Evolutionary conservation across 2,888 invertebrate genomes (phyloP).

Genomic region (Lampropteryx suffumata): DNA sequence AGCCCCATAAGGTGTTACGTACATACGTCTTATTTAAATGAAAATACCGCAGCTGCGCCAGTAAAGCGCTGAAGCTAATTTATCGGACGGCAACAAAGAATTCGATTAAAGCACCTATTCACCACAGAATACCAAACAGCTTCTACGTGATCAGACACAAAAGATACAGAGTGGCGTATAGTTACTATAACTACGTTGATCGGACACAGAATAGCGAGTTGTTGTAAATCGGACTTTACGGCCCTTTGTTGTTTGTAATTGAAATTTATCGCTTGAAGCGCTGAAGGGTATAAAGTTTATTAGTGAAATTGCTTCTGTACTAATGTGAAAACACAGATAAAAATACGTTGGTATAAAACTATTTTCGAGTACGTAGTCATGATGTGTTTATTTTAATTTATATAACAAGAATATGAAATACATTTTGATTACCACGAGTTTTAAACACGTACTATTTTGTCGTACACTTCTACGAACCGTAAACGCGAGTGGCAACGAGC

Average conservation of each 20-base stretch:
- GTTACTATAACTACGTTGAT: not conserved
- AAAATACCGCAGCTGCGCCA: constrained; percentile 35
- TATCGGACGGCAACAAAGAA: constrained; percentile 35
- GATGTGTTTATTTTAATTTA: no score
- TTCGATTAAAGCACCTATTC: constrained; percentile 34
- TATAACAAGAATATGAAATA: no score
- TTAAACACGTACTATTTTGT: no score
- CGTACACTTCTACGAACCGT: no score
- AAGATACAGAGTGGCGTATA: not conserved
- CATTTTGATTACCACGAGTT: no score
- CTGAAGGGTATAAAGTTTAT: constrained; percentile 10
- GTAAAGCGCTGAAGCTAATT: constrained; percentile 31
- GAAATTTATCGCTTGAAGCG: constrained; percentile 28
- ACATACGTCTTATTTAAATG: constrained; percentile 37
- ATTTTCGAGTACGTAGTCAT: no score
- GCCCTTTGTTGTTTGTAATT: constrained; percentile 31
- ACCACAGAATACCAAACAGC: constrained; percentile 14
- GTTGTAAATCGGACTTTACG: not conserved
- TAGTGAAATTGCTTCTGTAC: not conserved
- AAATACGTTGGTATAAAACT: no score
- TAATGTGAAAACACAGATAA: not conserved
- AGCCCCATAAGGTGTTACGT: not conserved
- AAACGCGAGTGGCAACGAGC: no score
- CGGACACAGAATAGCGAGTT: not conserved
- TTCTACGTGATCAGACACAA: not conserved